Evolutionary conservation across 2,797 vertebrate genomes (phyloP), one percentile per base, ranked within the genome.

Genomic region (Dermochelys coriacea): DNA sequence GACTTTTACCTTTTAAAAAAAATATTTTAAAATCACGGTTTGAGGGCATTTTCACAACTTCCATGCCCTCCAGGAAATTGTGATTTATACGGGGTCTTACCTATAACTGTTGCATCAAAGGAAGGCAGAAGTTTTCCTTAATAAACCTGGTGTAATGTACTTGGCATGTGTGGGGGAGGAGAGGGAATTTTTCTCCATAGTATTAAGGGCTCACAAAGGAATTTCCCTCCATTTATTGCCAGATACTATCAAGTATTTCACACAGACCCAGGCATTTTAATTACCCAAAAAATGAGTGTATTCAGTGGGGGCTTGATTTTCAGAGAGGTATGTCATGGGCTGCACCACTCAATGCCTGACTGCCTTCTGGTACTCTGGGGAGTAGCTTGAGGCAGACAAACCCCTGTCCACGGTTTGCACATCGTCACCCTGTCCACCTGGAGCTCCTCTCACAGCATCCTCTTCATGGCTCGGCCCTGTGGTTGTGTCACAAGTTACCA

Each of bases 181-280:
- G 34, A 84, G 54, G 8, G 14, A 71, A 1, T 75, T 91, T 50
- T 57, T 85, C 37, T 5, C 23, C 59, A 11, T 12, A 0, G 1
- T 37, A 25, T 21, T 0, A 0, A 4, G 0, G 0, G 6, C 78
- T 49, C 0, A 1, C 82, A 57, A 7, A 55, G 64, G 50, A 27
- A 23, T n/a, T 85, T 14, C 11, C 93, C 31, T 47, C 29, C 27
- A 4, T 47, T 1, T 18, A 31, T 14, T 6, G 8, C 55, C 83
- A 74, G 47, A 37, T 64, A 31, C 23, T 21, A 47, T 27, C 37
- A 55, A 59, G 79, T 47, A 45, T 27, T 57, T 82, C 25, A 41
- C 11, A 47, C 45, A 57, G 80, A 41, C 41, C 37, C 37, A 29
- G 6, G 37, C 37, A 15, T 47, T 57, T 54, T 81, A 57, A 54